Evolutionary conservation across 2,888 invertebrate genomes (phyloP).

Genomic region (Rhingia campestris): DNA sequence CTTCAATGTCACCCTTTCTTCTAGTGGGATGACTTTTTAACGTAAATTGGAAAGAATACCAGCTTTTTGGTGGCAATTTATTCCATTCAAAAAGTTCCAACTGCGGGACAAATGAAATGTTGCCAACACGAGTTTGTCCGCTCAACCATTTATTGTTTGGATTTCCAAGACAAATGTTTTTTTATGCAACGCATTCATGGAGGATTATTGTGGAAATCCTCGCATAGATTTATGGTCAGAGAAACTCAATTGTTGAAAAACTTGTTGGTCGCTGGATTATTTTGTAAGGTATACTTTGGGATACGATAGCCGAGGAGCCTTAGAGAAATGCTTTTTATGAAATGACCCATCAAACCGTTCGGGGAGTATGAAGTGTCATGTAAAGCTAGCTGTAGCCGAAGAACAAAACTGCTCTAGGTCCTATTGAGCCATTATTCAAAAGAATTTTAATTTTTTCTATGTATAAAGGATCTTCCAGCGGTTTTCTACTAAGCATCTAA

Average conservation of each 20-base stretch:
- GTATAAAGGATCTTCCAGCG: too few species aligned
- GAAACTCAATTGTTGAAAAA: neutral
- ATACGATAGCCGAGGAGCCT: too few species aligned
- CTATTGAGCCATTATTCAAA: too few species aligned
- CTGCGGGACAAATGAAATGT: constrained; percentile 5
- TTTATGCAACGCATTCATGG: neutral
- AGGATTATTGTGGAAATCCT: neutral
- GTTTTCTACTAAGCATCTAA: too few species aligned
- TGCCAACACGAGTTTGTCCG: neutral
- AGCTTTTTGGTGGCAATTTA: constrained; percentile 3
- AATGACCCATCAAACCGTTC: too few species aligned
- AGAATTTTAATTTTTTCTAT: too few species aligned
- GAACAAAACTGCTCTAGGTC: too few species aligned
- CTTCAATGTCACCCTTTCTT: neutral
- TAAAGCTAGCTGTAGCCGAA: too few species aligned
- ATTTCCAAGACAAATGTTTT: neutral
- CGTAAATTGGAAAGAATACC: constrained; percentile 22
- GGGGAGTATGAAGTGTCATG: too few species aligned
- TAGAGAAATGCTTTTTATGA: too few species aligned
- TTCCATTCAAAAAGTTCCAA: neutral
- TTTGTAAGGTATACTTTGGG: too few species aligned
- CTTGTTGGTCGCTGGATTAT: too few species aligned
- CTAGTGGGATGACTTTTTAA: constrained; percentile 17
- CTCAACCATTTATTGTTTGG: constrained; percentile 6
- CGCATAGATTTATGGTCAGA: neutral